Base-by-base conservation (phyloP, 2,113 vertebrate genomes). In the Paradisaea rubra region DNA sequence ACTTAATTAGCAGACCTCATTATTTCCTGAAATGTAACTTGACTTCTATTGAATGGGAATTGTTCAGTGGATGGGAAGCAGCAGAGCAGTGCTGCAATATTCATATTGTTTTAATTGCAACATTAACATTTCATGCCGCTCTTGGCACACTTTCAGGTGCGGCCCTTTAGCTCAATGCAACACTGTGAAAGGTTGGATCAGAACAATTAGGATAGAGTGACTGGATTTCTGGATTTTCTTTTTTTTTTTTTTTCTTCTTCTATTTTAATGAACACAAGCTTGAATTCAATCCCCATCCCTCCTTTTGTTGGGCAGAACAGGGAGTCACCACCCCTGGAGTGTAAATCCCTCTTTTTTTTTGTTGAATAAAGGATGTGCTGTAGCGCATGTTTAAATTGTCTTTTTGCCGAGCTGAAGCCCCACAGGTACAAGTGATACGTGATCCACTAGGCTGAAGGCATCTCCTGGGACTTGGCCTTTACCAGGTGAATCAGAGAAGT, bases 41-140 rank as follows among this genome's bases (percentile, higher is more conserved):
- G 96, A 91, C 89, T 97, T 93, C 88, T 84, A 92, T 64, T 90
- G 95, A 96, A 93, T 95, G 79, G 86, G 95, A 95, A 91, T 91
- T 94, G 90, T 92, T 96, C 84, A 69, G 95, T 96, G 92, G 95
- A 96, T 95, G 91, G 96, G 95, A 92, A 97, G 89, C 86, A 93
- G 86, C 88, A 78, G 95, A 96, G 93, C 80, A 1, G 85, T 88
- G 83, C 94, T 95, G 95, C 94, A 95, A 96, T 96, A 97, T 95
- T 97, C 95, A 95, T 96, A 96, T 96, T 95, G 96, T 93, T 96
- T 96, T 96, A 96, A 97, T 96, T 97, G 96, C 96, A 95, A 80
- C 96, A 96, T 96, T 96, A 97, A 95, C 96, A 96, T 97, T 97
- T 97, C 96, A 95, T 96, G 92, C 94, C 6, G 3, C 90, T 92